These are phyloP conservation scores for Gadopsis marmoratus DNA, from an alignment of 2,797 vertebrate genomes.

Conservation along the genomic window DNA sequence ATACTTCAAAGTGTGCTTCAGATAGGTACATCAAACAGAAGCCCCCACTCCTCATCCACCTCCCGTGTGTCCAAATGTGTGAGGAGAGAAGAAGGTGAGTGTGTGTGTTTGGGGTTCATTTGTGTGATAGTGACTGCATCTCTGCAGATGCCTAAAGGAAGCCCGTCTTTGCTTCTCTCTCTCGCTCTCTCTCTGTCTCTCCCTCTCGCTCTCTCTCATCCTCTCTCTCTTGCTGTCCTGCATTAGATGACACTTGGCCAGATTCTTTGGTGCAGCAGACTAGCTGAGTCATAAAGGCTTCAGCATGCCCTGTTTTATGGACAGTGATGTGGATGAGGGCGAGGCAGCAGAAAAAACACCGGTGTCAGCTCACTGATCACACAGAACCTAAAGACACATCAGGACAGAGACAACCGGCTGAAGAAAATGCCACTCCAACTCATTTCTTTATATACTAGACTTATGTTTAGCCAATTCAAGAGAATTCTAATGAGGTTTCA, in stretches of 20 bases:
- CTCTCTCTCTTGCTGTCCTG: constrained; percentile 50
- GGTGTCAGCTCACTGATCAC: constrained; percentile 77
- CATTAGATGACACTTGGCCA: constrained; percentile 74
- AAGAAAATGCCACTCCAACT: constrained; percentile 24
- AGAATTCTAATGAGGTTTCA: constrained; percentile 20
- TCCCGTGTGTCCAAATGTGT: constrained; percentile 12
- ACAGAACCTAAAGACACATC: constrained; percentile 38
- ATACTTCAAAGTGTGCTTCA: constrained; percentile 21
- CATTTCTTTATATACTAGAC: constrained; percentile 16
- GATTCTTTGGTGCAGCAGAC: constrained; percentile 77
- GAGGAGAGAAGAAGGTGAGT: neutral
- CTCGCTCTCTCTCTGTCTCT: neutral
- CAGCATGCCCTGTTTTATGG: constrained; percentile 76
- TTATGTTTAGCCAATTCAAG: constrained; percentile 13
- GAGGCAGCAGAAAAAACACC: constrained; percentile 73
- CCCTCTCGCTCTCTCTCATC: constrained; percentile 35
- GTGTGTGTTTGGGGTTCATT: constrained; percentile 36
- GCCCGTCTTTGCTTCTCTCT: constrained; percentile 26
- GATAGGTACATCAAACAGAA: constrained; percentile 6
- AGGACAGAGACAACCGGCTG: constrained; percentile 57
- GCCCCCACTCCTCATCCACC: neutral
- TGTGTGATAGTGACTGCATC: constrained; percentile 45
- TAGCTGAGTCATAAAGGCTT: constrained; percentile 81
- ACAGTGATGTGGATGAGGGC: constrained; percentile 70
- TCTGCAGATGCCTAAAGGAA: constrained; percentile 54